Base-by-base conservation (phyloP, 2,797 vertebrate species). In the Lutjanus campechanus region DNA sequence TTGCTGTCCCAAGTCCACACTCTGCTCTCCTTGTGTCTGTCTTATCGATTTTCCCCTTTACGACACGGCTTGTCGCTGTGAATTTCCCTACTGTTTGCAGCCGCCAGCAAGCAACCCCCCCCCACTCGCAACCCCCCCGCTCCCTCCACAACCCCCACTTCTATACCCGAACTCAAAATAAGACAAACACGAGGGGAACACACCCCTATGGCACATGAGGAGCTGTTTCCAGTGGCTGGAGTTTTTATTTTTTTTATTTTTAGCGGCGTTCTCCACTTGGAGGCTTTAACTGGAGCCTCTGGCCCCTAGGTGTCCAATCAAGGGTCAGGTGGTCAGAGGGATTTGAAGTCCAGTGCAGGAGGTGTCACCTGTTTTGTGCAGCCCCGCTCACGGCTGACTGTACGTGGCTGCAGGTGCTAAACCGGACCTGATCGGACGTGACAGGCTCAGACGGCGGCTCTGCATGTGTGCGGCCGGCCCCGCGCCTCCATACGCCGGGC, bases 1-100 rank as follows among this genome's bases (percentile, higher is more conserved):
- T 97, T 97, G 97, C 98, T 99, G 98, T 98, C 98, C 98, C 96
- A 70, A 96, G 96, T 97, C 97, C 95, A 96, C 97, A 96, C 97
- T 96, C 93, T 85, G 96, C 95, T 97, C 95, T 96, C 96, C 95
- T 94, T 95, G 97, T 96, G 97, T 97, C 97, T 99, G 98, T 99
- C 98, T 97, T 96, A 98, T 99, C 96, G 95, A 99, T 99, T 99
- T 98, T 95, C 95, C 96, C 96, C 96, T 94, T 94, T 96, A 95
- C 94, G 92, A 97, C 96, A 97, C 93, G 95, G 97, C 97, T 97
- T 99, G 98, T 99, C 98, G 97, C 96, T 97, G 97, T 89, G 95
- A 96, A 99, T 99, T 97, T 98, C 96, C 97, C 96, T 93, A 95
- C 95, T 91, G 94, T 95, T 95, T 95, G 92, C 92, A 94, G 95